These are phyloP conservation scores for Heteromormyrus szaboi DNA, from an alignment of 2,797 vertebrate species.

Conservation along the genomic window DNA sequence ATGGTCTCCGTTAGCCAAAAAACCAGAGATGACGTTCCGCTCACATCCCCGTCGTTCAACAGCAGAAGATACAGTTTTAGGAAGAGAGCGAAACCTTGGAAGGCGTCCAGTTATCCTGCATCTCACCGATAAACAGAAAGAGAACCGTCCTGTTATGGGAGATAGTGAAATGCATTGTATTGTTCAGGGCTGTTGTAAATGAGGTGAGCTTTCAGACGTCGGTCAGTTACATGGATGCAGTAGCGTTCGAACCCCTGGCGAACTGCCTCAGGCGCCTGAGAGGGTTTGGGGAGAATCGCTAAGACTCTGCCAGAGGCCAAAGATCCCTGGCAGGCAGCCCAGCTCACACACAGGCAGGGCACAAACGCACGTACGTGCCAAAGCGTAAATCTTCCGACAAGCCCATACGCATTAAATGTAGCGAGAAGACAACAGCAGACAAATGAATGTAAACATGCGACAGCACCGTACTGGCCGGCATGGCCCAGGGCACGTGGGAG, in stretches of 20 bases:
- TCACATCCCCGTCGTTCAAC: slow-evolving; percentile 17
- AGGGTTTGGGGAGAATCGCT: neutral
- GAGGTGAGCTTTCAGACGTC: slow-evolving; percentile 31
- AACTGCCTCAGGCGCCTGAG: neutral
- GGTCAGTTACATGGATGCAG: slow-evolving; percentile 19
- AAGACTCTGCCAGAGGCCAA: neutral
- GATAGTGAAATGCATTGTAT: slow-evolving; percentile 32
- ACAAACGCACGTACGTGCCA: neutral
- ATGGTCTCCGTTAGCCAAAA: neutral
- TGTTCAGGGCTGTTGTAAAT: slow-evolving; percentile 28
- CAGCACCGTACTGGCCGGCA: slow-evolving; percentile 24
- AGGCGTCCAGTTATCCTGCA: slow-evolving; percentile 32
- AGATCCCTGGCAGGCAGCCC: neutral
- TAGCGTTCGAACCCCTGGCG: slow-evolving; percentile 13
- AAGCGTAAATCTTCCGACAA: slow-evolving; percentile 31
- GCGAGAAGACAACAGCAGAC: slow-evolving; percentile 36
- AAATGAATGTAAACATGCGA: slow-evolving; percentile 48
- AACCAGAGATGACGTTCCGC: neutral
- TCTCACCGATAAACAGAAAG: slow-evolving; percentile 33
- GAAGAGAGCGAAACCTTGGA: slow-evolving; percentile 24
- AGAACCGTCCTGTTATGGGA: slow-evolving; percentile 24
- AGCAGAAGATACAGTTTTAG: slow-evolving; percentile 12
- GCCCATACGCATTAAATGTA: slow-evolving; percentile 42
- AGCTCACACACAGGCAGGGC: neutral
- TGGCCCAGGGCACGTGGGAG: slow-evolving; percentile 19